These are phyloP conservation scores for Prolemur simus DNA, from an alignment of 2,113 vertebrate species.

Conservation along the genomic window DNA sequence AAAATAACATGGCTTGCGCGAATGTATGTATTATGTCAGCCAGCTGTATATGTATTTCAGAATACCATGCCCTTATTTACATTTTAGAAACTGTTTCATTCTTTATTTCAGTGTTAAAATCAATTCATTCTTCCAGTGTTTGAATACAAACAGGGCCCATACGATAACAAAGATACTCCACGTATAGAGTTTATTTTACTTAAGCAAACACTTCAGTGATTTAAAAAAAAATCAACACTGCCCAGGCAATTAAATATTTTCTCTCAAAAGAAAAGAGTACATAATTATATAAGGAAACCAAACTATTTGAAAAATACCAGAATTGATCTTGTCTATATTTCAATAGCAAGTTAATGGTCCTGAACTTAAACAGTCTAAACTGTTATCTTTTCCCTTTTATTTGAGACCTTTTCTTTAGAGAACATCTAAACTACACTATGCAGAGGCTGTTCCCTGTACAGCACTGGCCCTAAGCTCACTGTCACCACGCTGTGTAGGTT, in stretches of 20 bases:
- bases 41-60: conserved; percentile 35
- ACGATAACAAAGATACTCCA: not conserved
- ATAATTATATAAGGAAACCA: not conserved
- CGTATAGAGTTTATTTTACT: conserved; percentile 43
- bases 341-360: not conserved
- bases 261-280: conserved; percentile 19
- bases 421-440: not conserved
- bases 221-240: conserved; percentile 29
- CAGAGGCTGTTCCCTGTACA: not conserved
- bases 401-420: not conserved
- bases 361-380: not conserved
- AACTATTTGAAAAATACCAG: conserved; percentile 41
- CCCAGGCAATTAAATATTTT: conserved; percentile 46
- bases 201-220: conserved; percentile 49
- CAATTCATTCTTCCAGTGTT: conserved; percentile 22
- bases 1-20: not conserved
- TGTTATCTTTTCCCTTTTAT: not conserved
- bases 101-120: conserved; percentile 63
- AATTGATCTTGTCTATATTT: conserved; percentile 17
- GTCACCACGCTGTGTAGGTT: accelerated
- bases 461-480: accelerated
- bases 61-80: conserved; percentile 56
- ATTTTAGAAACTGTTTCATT: conserved; percentile 55
- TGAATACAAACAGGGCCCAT: conserved; percentile 31
- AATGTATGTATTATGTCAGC: not conserved